A percentile compares a stretch with the other conserved stretches of the same genome.
Evolutionary conservation across 2,113 vertebrate genomes (phyloP).

Genomic region (Cyphomyrus discorhynchus): DNA sequence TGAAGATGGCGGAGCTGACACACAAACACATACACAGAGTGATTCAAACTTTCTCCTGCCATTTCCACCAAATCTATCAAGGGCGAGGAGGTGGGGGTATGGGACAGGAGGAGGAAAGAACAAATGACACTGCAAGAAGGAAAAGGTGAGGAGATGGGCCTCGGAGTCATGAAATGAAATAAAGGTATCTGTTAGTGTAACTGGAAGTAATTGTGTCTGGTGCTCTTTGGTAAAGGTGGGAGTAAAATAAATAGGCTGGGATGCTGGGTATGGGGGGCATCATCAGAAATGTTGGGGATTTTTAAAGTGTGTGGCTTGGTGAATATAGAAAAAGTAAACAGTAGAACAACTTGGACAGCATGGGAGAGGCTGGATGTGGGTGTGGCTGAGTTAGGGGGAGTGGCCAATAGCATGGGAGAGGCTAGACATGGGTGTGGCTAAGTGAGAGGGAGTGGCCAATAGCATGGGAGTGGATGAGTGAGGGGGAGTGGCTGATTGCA

Average conservation of each 20-base stretch:
- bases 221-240: neutral
- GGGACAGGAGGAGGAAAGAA: neutral
- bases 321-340: too few relatives aligned
- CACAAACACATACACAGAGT: neutral
- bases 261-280: neutral
- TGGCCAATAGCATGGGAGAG: neutral
- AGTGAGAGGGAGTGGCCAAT: neutral
- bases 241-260: neutral
- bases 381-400: neutral
- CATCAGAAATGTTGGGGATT: neutral
- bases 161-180: neutral
- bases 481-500: neutral
- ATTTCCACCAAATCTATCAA: neutral
- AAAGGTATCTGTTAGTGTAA: neutral
- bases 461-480: neutral
- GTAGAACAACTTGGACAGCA: neutral
- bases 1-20: conserved; percentile 68
- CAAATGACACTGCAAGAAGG: neutral
- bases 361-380: neutral
- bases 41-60: neutral
- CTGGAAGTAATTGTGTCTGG: neutral
- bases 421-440: neutral
- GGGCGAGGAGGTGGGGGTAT: neutral
- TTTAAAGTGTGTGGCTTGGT: neutral
- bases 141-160: neutral